Base-by-base conservation (phyloP, 2,888 invertebrate genomes). In the Epinotia brunnichana region DNA sequence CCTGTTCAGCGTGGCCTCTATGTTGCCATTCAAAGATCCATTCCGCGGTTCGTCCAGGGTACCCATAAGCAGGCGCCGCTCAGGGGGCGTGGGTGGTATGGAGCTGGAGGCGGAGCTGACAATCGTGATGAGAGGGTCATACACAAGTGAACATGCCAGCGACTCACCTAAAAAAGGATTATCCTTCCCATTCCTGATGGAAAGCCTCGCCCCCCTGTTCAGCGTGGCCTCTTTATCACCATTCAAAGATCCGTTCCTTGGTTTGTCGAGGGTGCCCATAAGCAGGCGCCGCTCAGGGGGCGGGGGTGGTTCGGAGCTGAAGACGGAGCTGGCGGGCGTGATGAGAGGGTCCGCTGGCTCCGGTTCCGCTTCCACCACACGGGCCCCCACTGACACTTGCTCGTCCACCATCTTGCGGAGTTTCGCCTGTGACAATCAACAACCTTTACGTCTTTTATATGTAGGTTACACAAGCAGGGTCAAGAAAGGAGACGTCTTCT, bases 331-430 rank as follows among this genome's bases (percentile, higher is more conserved):
- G 73, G 94, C 94, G 2, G 94, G 94, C n/a, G 94, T 94, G 83
- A 94, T 94, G 77, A 94, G 92, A 2, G 94, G 94, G 78, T 94
- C 93, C 7, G 93, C 94, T 5, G 93, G 90, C 79, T 93, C 92
- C 0, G 93, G 90, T 79, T 91, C 90, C 63, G 89, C 83, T 72
- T 92, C 91, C 7, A 85, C 96, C 77, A 95, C 94, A 77, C 95
- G 94, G 64, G 95, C 91, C 70, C 94, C 94, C 79, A 95, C 95
- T 81, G 95, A 94, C 86, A 95, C 95, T 94, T 97, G 97, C 94
- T 97, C 97, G 93, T 97, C 97, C 86, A 97, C 97, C 97, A 97
- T 97, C 94, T 96, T 97, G 94, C 96, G 95, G 88, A 96, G 95
- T 94, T 96, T 96, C 92, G 95, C 95, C 95, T 96, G 93, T 19